A percentile compares a stretch with the other conserved stretches of the same genome.
Evolutionary conservation across 2,113 vertebrate species (phyloP).

Genomic region (Oryzias celebensis): DNA sequence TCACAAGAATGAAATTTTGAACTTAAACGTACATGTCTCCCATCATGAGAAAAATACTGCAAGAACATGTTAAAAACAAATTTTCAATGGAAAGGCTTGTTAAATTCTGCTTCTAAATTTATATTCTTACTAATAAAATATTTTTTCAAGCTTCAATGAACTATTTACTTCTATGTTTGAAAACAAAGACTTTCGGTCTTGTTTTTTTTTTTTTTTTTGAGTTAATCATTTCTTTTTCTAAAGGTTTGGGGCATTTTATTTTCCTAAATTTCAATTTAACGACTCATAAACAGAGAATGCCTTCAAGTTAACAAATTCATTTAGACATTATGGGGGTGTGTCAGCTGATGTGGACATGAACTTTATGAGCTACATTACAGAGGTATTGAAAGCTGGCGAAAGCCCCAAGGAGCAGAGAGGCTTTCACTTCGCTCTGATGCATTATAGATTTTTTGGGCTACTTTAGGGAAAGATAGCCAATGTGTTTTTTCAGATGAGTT

Average conservation of each 20-base stretch:
- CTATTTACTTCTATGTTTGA: too few relatives aligned
- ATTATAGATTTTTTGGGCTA: slow-evolving; percentile 30
- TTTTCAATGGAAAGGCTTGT: too few relatives aligned
- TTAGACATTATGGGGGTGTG: slow-evolving; percentile 4
- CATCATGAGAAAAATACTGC: too few relatives aligned
- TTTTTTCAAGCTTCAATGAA: too few relatives aligned
- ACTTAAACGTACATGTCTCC: too few relatives aligned
- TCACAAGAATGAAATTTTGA: too few relatives aligned
- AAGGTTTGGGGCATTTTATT: neutral
- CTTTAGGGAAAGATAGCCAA: neutral
- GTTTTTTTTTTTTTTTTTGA: neutral
- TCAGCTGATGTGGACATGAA: slow-evolving; percentile 17
- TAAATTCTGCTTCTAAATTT: too few relatives aligned
- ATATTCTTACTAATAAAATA: too few relatives aligned
- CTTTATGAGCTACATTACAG: slow-evolving; percentile 39
- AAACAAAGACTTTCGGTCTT: too few relatives aligned
- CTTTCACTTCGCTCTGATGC: slow-evolving; percentile 24
- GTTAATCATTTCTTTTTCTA: neutral
- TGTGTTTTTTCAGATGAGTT: neutral
- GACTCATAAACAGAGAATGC: neutral
- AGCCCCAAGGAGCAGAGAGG: slow-evolving; percentile 25
- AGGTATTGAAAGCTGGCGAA: slow-evolving; percentile 19
- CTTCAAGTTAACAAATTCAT: too few relatives aligned
- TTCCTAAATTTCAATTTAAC: neutral
- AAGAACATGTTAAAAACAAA: too few relatives aligned